phyloP scores from a whole-genome alignment of 2,113 vertebrate species.

The Spermophilus dauricus region DNA sequence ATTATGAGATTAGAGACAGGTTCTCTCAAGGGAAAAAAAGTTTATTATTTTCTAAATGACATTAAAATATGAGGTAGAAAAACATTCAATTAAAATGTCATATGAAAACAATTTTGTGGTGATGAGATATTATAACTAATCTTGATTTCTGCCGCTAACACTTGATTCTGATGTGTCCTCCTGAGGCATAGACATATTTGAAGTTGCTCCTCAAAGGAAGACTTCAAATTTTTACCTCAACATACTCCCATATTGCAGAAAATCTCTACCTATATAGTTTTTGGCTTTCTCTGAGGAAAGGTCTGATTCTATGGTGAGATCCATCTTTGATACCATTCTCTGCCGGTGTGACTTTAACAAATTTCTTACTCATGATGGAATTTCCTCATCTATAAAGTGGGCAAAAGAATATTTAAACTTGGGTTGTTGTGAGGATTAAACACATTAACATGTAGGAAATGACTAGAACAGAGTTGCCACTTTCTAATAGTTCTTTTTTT shows the following conservation, averaged over 20 bases:
- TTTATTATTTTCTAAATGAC: slow-evolving; percentile 23
- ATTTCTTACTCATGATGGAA: neutral
- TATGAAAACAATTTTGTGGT: neutral
- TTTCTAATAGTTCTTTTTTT: neutral
- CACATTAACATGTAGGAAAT: slow-evolving; percentile 14
- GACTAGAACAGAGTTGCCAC: neutral
- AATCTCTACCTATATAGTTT: neutral
- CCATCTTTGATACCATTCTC: neutral
- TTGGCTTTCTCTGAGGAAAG: neutral
- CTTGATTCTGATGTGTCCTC: neutral
- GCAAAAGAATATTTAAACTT: neutral
- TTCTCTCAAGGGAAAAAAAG: neutral
- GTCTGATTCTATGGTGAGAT: neutral
- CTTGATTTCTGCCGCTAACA: slow-evolving; percentile 8
- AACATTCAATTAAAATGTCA: neutral
- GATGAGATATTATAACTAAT: neutral
- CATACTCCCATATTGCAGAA: neutral
- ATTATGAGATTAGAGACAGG: neutral
- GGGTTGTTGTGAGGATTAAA: neutral
- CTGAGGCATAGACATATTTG: neutral
- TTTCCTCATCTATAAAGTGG: neutral
- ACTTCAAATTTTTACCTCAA: neutral
- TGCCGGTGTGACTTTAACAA: neutral
- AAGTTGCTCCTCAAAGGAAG: neutral
- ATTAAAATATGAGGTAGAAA: neutral